Evolutionary conservation across 1,140 invertebrate species (phyloP).

Genomic region (Ceratina japonica): DNA sequence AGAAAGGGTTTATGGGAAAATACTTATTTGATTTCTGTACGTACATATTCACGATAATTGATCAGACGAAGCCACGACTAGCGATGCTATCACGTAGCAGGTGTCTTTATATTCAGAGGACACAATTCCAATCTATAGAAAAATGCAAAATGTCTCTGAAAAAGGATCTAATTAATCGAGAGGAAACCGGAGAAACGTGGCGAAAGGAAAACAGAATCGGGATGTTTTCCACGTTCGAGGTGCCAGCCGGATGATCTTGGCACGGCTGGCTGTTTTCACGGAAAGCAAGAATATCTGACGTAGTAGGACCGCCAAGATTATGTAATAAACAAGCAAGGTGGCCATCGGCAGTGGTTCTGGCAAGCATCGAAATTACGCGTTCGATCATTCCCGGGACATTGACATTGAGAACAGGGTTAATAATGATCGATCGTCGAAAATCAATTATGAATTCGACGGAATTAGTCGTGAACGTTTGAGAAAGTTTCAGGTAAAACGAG

Average conservation of each 20-base stretch:
- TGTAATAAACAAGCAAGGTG: slow-evolving; percentile 38
- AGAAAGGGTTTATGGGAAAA: no score
- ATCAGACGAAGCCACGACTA: no score
- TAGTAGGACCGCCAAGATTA: slow-evolving; percentile 13
- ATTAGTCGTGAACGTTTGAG: no score
- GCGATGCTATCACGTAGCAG: no score
- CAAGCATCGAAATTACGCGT: slow-evolving; percentile 19
- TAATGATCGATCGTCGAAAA: not conserved
- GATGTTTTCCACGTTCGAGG: not conserved
- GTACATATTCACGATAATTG: no score
- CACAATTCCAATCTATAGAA: no score
- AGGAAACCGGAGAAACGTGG: not conserved
- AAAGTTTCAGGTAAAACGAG: no score
- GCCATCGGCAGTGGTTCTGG: not conserved
- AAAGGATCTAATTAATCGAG: no score
- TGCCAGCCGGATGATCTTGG: slow-evolving; percentile 25
- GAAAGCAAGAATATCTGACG: slow-evolving; percentile 31
- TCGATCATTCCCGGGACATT: slow-evolving; percentile 22
- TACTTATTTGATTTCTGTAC: no score
- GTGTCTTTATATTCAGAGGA: no score
- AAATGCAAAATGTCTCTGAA: no score
- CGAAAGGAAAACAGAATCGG: not conserved
- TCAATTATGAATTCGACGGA: not conserved
- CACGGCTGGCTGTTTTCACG: not conserved
- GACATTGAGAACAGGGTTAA: slow-evolving; percentile 26